Percentiles rank a stretch among this genome's conserved stretches.
phyloP scores from a whole-genome alignment of 2,113 vertebrate species.

The Macroglossus sobrinus region DNA sequence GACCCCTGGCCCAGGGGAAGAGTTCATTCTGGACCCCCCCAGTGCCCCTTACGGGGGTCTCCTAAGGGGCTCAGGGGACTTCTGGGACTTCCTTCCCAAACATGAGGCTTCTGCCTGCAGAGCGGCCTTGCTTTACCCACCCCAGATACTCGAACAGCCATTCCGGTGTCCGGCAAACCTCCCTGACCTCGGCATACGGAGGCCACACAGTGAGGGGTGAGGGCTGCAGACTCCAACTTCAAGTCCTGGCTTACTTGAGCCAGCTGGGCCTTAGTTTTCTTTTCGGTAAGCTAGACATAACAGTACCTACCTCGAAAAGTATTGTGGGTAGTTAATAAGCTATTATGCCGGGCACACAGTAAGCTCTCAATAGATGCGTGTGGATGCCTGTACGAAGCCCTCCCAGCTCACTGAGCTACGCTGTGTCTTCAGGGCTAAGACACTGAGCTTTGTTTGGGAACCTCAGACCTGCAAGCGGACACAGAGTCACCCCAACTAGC shows the following conservation, averaged over 20 bases:
- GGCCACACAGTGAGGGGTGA: neutral
- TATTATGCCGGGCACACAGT: neutral
- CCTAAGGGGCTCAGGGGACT: neutral
- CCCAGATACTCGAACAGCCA: neutral
- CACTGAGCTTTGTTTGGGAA: too few species aligned
- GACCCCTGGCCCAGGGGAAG: neutral
- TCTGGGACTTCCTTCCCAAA: neutral
- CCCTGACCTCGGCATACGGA: neutral
- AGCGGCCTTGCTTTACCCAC: neutral
- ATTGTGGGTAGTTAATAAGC: neutral
- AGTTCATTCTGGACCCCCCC: neutral
- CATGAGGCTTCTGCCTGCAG: neutral
- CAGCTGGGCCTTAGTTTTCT: neutral
- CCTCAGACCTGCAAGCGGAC: neutral
- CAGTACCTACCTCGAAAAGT: neutral
- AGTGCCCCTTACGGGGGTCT: neutral
- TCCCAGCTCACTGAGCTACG: neutral
- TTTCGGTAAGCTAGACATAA: neutral
- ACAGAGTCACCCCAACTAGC: neutral
- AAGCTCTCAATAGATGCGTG: neutral
- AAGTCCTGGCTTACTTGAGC: neutral
- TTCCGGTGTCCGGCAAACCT: neutral
- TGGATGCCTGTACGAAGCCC: neutral
- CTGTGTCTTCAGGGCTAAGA: neutral
- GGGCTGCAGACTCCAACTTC: neutral